These are phyloP conservation scores for Heliconius sara DNA, from an alignment of 2,888 invertebrate species.

Conservation along the genomic window DNA sequence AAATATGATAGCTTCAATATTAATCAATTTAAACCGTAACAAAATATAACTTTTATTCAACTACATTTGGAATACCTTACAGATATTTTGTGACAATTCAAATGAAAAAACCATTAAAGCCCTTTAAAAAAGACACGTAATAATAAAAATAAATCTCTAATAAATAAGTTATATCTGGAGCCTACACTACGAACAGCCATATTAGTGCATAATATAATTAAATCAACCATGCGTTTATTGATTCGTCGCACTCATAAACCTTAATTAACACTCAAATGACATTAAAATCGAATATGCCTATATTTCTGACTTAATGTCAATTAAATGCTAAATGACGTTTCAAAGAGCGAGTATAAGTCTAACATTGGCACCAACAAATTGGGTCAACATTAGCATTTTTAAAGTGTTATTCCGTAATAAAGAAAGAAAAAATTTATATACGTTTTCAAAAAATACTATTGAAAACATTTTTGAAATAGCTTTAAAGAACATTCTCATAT, in stretches of 20 bases:
- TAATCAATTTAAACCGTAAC: constrained; percentile 1
- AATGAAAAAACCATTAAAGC: constrained; percentile 7
- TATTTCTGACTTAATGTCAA: neutral
- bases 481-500: neutral
- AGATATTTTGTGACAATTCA: constrained; percentile 21
- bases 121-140: constrained; percentile 1
- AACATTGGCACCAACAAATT: neutral
- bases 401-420: neutral
- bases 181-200: constrained; percentile 22
- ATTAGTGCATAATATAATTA: constrained; percentile 16
- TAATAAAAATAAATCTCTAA: constrained; percentile 18
- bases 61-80: constrained; percentile 1
- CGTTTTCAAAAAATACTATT: neutral
- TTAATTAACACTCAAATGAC: neutral
- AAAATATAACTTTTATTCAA: neutral
- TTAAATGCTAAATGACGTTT: constrained; percentile 2
- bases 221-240: constrained; percentile 22
- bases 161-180: constrained; percentile 13
- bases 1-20: neutral
- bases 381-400: neutral
- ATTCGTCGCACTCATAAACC: neutral
- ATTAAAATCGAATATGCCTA: neutral
- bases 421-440: neutral
- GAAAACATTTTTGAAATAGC: neutral
- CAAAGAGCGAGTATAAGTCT: neutral